Percentiles rank a stretch among this genome's conserved stretches.
Evolutionary conservation across 2,888 invertebrate species (phyloP).

Genomic region (Leucophenga maculata): DNA sequence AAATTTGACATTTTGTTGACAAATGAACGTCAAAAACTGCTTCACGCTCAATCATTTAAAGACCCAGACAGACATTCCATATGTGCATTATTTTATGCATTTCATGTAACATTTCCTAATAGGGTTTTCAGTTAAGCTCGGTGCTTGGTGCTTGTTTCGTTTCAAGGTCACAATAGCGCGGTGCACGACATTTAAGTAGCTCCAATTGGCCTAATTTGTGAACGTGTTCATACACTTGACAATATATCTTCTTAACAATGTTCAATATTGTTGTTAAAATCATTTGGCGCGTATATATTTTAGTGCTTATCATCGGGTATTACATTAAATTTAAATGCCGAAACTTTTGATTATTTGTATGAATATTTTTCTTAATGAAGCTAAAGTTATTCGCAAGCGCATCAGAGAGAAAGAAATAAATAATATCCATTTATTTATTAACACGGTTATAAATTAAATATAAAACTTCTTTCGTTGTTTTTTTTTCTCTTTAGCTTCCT

Average conservation of each 20-base stretch:
- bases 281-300: neutral
- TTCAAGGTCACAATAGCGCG: constrained; percentile 47
- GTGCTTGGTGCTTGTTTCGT: neutral
- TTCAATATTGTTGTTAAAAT: neutral
- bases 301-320: no score
- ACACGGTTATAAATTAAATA: no score
- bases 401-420: no score
- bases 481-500: no score
- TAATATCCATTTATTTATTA: no score
- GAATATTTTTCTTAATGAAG: no score
- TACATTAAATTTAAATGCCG: no score
- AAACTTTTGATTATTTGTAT: no score
- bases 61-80: neutral
- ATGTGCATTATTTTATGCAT: constrained; percentile 48
- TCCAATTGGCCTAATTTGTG: neutral
- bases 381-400: no score
- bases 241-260: neutral
- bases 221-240: neutral
- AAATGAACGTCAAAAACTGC: neutral
- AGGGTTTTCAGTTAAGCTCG: neutral
- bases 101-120: constrained; percentile 55
- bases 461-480: no score
- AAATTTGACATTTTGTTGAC: constrained; percentile 6
- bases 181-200: neutral
- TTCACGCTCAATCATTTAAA: no score